Percentiles rank a stretch among this genome's conserved stretches.
These are phyloP conservation scores for Neoitamus cyanurus DNA, from an alignment of 2,888 invertebrate species.

Conservation along the genomic window DNA sequence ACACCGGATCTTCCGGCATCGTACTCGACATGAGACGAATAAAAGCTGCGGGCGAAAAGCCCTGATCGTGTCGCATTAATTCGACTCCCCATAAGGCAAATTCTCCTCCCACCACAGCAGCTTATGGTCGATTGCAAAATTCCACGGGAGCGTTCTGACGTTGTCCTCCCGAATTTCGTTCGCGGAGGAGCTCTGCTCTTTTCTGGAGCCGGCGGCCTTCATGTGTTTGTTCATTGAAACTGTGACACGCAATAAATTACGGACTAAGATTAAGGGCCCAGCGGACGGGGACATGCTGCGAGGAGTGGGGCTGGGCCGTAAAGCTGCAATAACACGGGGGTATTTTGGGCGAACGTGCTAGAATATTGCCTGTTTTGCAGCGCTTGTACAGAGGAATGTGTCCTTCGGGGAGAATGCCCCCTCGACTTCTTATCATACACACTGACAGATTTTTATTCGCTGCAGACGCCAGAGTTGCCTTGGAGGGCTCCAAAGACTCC, in stretches of 20 bases:
- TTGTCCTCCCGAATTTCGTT: conserved; percentile 11
- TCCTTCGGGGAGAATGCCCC: not conserved
- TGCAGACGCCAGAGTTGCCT: not conserved
- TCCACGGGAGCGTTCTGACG: not conserved
- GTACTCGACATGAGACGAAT: not conserved
- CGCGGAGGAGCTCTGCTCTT: not conserved
- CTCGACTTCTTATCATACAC: not conserved
- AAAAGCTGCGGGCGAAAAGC: not conserved
- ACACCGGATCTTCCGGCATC: not conserved
- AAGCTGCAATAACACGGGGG: conserved; percentile 16
- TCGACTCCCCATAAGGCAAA: not conserved
- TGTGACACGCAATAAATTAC: conserved; percentile 40
- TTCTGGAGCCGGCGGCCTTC: not conserved
- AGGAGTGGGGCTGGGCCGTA: not conserved
- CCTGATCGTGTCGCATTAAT: not conserved
- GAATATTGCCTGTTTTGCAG: conserved; percentile 3
- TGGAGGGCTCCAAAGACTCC: not conserved
- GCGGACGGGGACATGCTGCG: not conserved
- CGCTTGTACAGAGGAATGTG: not conserved
- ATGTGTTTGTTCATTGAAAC: conserved; percentile 25
- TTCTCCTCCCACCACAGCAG: not conserved
- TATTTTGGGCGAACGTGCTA: not conserved
- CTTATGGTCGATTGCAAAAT: conserved; percentile 17
- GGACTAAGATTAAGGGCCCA: not conserved
- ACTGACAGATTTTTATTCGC: conserved; percentile 3